Conservation (phyloP, 2,113 vertebrate genomes). For the Bubo bubo region DNA sequence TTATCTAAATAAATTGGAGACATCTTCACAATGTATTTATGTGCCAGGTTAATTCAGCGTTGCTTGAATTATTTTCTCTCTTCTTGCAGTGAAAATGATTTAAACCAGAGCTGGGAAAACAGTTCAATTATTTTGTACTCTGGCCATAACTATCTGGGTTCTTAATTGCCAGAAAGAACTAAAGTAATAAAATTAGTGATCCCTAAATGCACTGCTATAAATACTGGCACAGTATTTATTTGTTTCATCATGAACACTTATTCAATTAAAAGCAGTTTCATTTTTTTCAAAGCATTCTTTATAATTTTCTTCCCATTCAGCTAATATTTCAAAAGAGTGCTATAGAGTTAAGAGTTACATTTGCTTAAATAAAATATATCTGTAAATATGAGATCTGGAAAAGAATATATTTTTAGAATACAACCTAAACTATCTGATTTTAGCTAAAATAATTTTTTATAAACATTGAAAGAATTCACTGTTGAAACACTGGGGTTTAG, state of each 20-base stretch:
- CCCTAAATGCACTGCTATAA: slow-evolving; percentile 32
- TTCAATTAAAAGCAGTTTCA: slow-evolving; percentile 4
- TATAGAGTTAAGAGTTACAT: not conserved
- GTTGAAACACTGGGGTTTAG: not conserved
- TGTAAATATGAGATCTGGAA: not conserved
- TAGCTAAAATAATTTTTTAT: not conserved
- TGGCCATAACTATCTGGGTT: not conserved
- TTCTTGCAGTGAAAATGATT: not conserved
- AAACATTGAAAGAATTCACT: not conserved
- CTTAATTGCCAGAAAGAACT: slow-evolving; percentile 14
- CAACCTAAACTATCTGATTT: not conserved
- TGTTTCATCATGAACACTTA: not conserved
- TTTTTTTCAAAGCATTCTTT: not conserved
- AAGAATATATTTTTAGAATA: not conserved
- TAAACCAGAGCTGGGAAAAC: slow-evolving; percentile 23
- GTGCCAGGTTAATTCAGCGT: not conserved
- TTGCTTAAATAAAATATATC: not conserved
- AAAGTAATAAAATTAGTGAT: slow-evolving; percentile 49
- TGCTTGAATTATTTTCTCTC: not conserved
- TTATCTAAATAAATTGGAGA: slow-evolving; percentile 3
- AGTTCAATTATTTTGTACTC: not conserved
- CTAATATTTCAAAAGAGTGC: not conserved
- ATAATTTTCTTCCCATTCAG: not conserved
- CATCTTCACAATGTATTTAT: not conserved
- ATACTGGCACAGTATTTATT: not conserved